phyloP scores from a whole-genome alignment of 1,140 invertebrate species.

The Drosophila mauritiana region DNA sequence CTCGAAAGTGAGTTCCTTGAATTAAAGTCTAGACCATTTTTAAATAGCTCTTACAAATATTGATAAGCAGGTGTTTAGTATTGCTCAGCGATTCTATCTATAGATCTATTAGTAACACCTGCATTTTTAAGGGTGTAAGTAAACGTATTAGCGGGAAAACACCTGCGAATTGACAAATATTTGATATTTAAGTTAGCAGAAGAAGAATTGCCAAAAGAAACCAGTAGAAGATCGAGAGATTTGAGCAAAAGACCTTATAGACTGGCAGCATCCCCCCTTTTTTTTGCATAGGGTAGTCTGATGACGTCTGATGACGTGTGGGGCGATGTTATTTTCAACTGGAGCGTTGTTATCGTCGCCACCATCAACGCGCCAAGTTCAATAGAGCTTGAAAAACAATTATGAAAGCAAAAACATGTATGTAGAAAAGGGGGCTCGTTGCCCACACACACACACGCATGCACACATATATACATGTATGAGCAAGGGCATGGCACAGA shows the following conservation, averaged over 20 bases:
- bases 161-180: too few species aligned
- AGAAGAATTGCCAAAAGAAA: too few species aligned
- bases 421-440: slow-evolving; percentile 69
- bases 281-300: slow-evolving; percentile 7
- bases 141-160: neutral
- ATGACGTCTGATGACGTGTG: slow-evolving; percentile 60
- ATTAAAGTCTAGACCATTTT: neutral
- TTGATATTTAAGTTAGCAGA: neutral
- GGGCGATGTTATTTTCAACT: slow-evolving; percentile 62
- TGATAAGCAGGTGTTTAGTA: neutral
- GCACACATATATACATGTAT: neutral
- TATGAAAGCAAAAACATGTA: slow-evolving; percentile 50
- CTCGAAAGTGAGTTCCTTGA: neutral
- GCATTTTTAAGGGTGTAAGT: neutral
- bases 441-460: slow-evolving; percentile 28
- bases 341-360: slow-evolving; percentile 45
- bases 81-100: neutral
- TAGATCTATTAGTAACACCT: neutral
- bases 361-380: slow-evolving; percentile 56
- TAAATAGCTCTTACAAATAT: neutral
- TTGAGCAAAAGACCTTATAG: neutral
- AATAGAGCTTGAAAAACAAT: slow-evolving; percentile 76
- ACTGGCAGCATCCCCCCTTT: neutral
- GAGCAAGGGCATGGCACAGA: neutral
- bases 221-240: too few species aligned